These are phyloP conservation scores for Tetranychus piercei DNA, from an alignment of 2,888 invertebrate genomes.

Conservation along the genomic window DNA sequence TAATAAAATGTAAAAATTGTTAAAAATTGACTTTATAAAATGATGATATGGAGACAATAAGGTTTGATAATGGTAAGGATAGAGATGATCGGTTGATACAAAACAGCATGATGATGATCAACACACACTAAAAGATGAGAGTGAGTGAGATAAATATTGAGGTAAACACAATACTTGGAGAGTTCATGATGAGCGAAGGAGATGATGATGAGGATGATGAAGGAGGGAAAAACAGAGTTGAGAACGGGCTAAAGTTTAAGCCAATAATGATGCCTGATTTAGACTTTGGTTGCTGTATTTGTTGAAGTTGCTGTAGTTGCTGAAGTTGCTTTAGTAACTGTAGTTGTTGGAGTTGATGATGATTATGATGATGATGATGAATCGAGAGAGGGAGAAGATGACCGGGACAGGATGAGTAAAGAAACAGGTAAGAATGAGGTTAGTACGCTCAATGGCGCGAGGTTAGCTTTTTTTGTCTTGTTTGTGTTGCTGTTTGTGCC, in stretches of 20 bases:
- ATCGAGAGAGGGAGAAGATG: neutral
- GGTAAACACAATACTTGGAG: neutral
- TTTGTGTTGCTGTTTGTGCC: neutral
- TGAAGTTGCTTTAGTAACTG: no score
- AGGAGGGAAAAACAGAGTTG: neutral
- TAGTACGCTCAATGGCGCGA: constrained; percentile 1
- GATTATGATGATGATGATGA: neutral
- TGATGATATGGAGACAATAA: neutral
- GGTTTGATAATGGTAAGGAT: neutral
- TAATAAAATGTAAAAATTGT: neutral
- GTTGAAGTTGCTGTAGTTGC: no score
- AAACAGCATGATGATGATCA: neutral
- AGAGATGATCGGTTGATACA: neutral
- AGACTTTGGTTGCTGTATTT: no score
- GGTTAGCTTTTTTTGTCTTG: neutral
- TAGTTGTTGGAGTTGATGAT: neutral
- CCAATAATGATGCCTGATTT: neutral
- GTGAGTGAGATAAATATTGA: neutral
- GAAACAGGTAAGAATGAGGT: constrained; percentile 1
- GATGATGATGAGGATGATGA: neutral
- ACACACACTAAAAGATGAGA: neutral
- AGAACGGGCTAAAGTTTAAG: neutral
- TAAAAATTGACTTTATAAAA: neutral
- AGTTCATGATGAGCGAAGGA: neutral
- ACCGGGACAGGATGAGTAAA: neutral